These are phyloP conservation scores for Nycteola revayana DNA, from an alignment of 2,888 invertebrate genomes.

Conservation along the genomic window DNA sequence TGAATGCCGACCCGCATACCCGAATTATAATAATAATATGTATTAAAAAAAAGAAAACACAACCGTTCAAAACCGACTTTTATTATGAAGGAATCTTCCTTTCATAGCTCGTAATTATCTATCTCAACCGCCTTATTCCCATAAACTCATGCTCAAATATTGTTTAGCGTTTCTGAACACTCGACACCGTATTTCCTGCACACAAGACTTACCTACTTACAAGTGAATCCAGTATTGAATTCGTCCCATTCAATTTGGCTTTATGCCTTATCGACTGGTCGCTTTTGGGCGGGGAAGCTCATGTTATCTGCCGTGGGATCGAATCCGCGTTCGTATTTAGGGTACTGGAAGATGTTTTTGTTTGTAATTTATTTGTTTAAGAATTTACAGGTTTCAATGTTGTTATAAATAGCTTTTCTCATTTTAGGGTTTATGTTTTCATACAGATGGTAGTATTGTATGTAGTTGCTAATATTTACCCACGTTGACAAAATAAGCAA, in stretches of 20 bases:
- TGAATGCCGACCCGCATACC: too few species aligned
- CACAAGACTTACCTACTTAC: slow-evolving; percentile 27
- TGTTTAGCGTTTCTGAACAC: slow-evolving; percentile 44
- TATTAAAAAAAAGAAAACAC: not conserved
- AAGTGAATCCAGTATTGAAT: slow-evolving; percentile 66
- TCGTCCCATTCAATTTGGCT: slow-evolving; percentile 61
- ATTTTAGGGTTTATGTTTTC: too few species aligned
- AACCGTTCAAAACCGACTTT: slow-evolving; percentile 15
- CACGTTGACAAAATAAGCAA: too few species aligned
- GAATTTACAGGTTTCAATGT: too few species aligned
- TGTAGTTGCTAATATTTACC: too few species aligned
- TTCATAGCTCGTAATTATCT: slow-evolving; percentile 40
- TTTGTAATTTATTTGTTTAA: too few species aligned
- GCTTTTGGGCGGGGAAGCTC: slow-evolving; percentile 44
- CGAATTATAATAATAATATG: too few species aligned
- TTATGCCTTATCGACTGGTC: slow-evolving; percentile 78
- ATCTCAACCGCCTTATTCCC: slow-evolving; percentile 30
- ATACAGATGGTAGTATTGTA: too few species aligned
- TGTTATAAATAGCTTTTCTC: too few species aligned
- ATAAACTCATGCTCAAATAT: slow-evolving; percentile 25
- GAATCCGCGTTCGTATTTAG: slow-evolving; percentile 25
- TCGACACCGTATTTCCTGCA: slow-evolving; percentile 79
- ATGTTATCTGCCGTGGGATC: slow-evolving; percentile 70
- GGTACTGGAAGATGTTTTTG: slow-evolving; percentile 15
- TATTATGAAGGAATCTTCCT: slow-evolving; percentile 18